Evolutionary conservation across 2,797 vertebrate genomes (phyloP), one percentile per base, ranked within the genome.

Genomic region (Clarias platycephalus): DNA sequence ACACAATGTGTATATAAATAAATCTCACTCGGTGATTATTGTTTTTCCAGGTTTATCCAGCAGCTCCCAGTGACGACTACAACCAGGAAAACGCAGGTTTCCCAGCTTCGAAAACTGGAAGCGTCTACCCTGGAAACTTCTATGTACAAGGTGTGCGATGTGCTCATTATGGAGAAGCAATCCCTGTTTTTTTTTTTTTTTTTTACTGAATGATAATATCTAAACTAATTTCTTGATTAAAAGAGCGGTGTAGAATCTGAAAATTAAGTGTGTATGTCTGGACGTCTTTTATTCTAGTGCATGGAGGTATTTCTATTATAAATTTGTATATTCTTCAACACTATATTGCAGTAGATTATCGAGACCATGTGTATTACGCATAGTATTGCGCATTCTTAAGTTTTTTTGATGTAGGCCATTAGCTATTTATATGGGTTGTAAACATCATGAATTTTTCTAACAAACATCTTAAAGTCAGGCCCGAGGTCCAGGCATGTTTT

Each of bases 61-160:
- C 88, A 68, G 89, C 95, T 91, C 95, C 97, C 90, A 96, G 96
- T 88, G 98, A 99, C 3, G 96, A 98, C 86, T 99, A 96, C 87
- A 94, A 93, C 93, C 95, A 96, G 92, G 96, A 98, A 80, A 85
- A 92, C 28, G 89, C 94, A 49, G 92, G 95, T 87, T 98, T 97
- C 88, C 92, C 96, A 0, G 89, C 95, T 76, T 93, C 96, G 0
- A 99, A 98, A 92, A 89, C 96, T 87, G 92, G 96, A 94, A 95
- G 94, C n/a, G 90, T 96, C 88, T 99, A 97, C 92, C 95, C 96
- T 0, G 91, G 95, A 76, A 91, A 95, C 67, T 97, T 97, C 92
- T 98, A 97, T 86, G 91, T 98, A 96, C 94, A 97, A 95, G 98
- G 97, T 99, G 84, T 83, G 93, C 89, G 4, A 57, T 10, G 28